phyloP scores from a whole-genome alignment of 2,113 vertebrate genomes.

The Conger conger region DNA sequence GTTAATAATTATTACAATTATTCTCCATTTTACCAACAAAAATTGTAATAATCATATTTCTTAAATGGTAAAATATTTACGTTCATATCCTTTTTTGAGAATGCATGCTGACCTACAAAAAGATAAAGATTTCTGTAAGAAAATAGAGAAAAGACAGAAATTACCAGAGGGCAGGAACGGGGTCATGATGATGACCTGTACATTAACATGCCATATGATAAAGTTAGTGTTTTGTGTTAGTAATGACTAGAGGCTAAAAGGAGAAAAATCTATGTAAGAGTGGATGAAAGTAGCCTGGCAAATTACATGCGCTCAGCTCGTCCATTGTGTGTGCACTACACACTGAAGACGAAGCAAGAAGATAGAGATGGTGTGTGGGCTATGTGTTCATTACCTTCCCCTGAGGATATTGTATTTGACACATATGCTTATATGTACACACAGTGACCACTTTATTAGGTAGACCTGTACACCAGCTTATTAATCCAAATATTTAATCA shows the following conservation, averaged over 20 bases:
- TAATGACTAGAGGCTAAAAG: conserved; percentile 85
- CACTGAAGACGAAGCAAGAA: conserved; percentile 79
- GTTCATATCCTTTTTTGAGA: not conserved
- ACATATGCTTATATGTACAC: not conserved
- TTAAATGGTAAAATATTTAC: not conserved
- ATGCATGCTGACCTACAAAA: conserved; percentile 80
- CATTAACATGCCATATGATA: conserved; percentile 78
- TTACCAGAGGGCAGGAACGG: conserved; percentile 76
- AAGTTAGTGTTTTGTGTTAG: conserved; percentile 75
- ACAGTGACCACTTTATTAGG: no score
- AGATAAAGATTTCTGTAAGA: conserved; percentile 47
- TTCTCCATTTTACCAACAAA: no score
- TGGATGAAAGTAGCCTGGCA: conserved; percentile 80
- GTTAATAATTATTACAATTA: no score
- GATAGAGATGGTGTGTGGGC: conserved; percentile 81
- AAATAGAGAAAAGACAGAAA: conserved; percentile 70
- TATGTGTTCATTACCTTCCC: conserved; percentile 75
- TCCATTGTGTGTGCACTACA: conserved; percentile 86
- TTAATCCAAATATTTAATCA: no score
- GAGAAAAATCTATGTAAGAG: conserved; percentile 84
- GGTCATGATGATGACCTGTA: conserved; percentile 77
- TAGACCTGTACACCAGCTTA: no score
- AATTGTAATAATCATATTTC: no score
- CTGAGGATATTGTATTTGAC: not conserved
- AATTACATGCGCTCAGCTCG: conserved; percentile 86